Base-by-base conservation (phyloP, 64 coral and sea anemone genomes). In the Porites australiensis region DNA sequence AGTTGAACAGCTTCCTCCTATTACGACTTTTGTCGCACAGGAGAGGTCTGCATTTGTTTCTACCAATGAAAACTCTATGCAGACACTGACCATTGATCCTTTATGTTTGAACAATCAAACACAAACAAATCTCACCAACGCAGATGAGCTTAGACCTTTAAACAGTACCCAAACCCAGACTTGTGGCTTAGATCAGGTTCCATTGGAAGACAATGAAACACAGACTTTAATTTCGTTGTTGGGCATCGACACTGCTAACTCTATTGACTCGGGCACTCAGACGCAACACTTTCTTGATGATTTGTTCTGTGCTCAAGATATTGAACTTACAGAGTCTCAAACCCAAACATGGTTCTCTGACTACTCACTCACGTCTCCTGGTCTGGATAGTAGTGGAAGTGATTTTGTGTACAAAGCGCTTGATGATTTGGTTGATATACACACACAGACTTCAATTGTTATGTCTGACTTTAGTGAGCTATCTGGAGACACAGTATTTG, bases 151-250 rank as follows among this genome's bases (percentile, higher is more conserved):
- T 13, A 48, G 92, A 89, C 90, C 90, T 72, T 77, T 93, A n/a
- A 96, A 60, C 79, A 86, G 90, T 82, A 74, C 93, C 51, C 93
- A 98, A 95, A 95, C 93, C 51, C 96, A 95, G 45, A 93, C 75
- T 58, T 73, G 74, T 66, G 65, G 60, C 53, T 86, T 99, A 57
- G 53, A 86, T 10, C 91, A 87, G 19, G 91, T 93, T 64, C 88
- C 87, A 2, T 70, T 94, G 16, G 98, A 99, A 51, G 98, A 99
- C 75, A 99, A 99, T 69, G 94, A 95, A 57, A 92, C 98, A 21
- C 98, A 99, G 79, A 99, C 98, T 10, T 79, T 96, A 46, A 88
- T 96, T 61, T 99, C 98, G 8, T 83, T 93, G 9, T 83, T 99
- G 64, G 98, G 90, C 16, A 86, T 98, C 82, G 96, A 98, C 88